Conservation (phyloP, 2,797 vertebrate genomes). For the Pristis pectinata region DNA sequence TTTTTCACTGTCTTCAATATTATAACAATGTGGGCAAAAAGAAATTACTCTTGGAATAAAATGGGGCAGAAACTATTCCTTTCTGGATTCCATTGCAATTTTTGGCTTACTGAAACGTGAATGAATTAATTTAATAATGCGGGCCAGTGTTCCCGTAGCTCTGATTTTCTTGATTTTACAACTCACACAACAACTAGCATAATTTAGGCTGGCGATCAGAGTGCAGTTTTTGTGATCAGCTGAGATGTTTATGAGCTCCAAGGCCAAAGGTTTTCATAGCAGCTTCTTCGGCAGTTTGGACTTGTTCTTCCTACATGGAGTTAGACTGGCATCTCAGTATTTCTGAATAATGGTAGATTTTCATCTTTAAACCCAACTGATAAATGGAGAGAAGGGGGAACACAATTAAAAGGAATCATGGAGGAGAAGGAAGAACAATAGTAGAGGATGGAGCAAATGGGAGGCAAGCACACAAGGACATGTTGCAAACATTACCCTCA, state of each 20-base stretch:
- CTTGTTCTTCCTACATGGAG: background rate
- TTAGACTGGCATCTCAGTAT: background rate
- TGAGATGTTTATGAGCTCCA: background rate
- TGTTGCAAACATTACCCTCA: background rate
- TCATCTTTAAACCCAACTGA: background rate
- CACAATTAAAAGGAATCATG: too few species aligned
- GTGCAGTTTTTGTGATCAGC: background rate
- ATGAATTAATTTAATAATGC: background rate
- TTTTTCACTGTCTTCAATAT: background rate
- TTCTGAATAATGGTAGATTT: background rate
- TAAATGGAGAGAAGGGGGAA: too few species aligned
- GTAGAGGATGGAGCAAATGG: background rate
- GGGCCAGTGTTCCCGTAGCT: background rate
- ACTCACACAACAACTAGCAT: background rate
- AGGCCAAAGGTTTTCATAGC: background rate
- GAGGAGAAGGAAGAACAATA: background rate
- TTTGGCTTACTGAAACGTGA: background rate
- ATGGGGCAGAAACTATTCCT: background rate
- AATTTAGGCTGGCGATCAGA: background rate
- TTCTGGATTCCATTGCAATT: background rate
- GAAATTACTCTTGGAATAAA: background rate
- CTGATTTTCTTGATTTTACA: background rate
- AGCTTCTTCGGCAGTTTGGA: background rate
- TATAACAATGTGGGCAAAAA: background rate
- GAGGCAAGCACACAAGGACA: background rate